Base-by-base conservation (phyloP, 2,888 invertebrate genomes). In the Philereme vetulata region DNA sequence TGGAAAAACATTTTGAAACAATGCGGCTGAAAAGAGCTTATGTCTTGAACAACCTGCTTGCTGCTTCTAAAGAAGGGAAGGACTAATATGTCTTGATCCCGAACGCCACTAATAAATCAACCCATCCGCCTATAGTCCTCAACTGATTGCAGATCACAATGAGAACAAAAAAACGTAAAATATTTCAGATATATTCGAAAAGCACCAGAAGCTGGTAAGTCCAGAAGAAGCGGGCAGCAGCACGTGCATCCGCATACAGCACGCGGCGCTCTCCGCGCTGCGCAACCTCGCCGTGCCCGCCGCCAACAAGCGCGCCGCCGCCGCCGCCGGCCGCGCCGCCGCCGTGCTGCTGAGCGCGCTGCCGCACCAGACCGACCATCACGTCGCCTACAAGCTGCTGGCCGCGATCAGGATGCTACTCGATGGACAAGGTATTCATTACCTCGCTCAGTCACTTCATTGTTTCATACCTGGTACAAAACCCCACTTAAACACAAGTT, bases 321-420 rank as follows among this genome's bases (percentile, higher is more conserved):
- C 96, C 42, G 93, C 94, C 54, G 94, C 94, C 68, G 97, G 97
- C 4, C 67, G 85, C 1, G 90, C 91, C 0, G 84, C 84, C 0
- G 79, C 85, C 0, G 6, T 83, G 38, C 89, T 97, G 58, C 92
- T 98, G 55, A 93, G 94, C 60, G 95, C 95, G 4, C 91, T 96
- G 76, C 96, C 96, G 0, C 85, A 90, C 52, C 94, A 94, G 45
- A 93, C 94, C 48, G 96, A 97, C 62, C 95, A 95, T 56, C 95
- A 96, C 34, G 97, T 98, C 1, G 95, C 97, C 4, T 98, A 97
- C 77, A 97, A 97, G 85, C 89, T 98, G 62, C 82, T 98, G 52
- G 98, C 97, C 4, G 96, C 97, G 0, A 87, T 97, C 0, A 93
- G 98, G 58, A 97, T 98, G 95, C 94, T 97, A 44, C 95, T 97